Evolutionary conservation across 2,797 vertebrate genomes (phyloP).

Genomic region (Myotis pilosus): DNA sequence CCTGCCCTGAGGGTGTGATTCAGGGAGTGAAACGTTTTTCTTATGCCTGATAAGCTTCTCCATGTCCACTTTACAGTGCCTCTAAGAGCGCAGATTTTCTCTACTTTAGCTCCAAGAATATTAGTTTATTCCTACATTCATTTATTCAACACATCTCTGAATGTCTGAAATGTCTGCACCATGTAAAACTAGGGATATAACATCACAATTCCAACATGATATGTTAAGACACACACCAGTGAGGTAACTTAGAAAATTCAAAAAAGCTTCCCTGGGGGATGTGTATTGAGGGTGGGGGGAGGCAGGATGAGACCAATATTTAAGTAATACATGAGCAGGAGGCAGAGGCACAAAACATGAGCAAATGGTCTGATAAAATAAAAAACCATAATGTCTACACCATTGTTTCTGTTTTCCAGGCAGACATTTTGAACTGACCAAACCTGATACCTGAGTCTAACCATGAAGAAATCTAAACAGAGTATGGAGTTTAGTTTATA

Average conservation of each 20-base stretch:
- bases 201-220: neutral
- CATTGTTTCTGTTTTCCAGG: neutral
- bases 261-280: neutral
- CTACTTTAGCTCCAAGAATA: neutral
- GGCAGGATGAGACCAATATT: neutral
- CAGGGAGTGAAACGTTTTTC: slow-evolving; percentile 48
- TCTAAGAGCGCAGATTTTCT: neutral
- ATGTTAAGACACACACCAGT: neutral
- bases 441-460: neutral
- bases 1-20: neutral
- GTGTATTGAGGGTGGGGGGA: neutral
- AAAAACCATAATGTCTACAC: neutral
- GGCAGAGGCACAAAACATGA: neutral
- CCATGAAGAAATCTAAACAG: too few relatives aligned
- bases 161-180: neutral
- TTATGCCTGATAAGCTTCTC: slow-evolving; percentile 5
- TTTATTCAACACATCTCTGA: neutral
- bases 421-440: neutral
- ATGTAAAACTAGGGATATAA: neutral
- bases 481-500: too few relatives aligned
- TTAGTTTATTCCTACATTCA: neutral
- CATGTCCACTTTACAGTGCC: neutral
- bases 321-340: neutral
- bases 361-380: neutral
- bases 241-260: slow-evolving; percentile 11